Base-by-base conservation (phyloP, 2,113 vertebrate genomes). In the Paradisaea rubra region DNA sequence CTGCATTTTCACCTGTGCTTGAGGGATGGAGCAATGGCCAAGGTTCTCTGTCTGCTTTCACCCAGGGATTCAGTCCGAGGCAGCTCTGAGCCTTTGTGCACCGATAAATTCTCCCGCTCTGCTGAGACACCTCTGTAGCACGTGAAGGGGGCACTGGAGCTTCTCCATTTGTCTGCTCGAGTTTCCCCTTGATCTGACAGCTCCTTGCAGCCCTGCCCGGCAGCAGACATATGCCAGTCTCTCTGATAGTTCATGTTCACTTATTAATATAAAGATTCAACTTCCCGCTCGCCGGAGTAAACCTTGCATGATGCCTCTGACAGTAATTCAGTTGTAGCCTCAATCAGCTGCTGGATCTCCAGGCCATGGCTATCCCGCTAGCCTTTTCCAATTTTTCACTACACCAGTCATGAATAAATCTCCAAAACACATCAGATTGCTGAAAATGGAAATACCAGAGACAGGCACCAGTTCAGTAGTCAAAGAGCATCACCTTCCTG, bases 331-430 rank as follows among this genome's bases (percentile, higher is more conserved):
- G 57, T 89, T 94, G 96, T 92, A 96, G 93, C 80, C 65, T 64
- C 91, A 81, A 97, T 97, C 96, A 69, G 91, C 39, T 33, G 80
- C 92, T 85, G 93, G 30, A 97, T 97, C 97, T 97, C 85, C 84
- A 79, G 77, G 82, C 94, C 87, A 79, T n/a, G 95, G 91, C 94
- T 90, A 54, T 30, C 96, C 93, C 1, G 16, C 86, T 69, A 65
- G 95, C 89, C 94, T 97, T 97, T 97, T 97, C 96, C 96, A 97
- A 97, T 97, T 97, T 97, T 94, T 97, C 97, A 97, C 96, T 96
- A 97, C 96, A 97, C 86, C 93, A 7, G 95, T 94, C 96, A 97
- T 96, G 97, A 97, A 97, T 97, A 97, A 97, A 97, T 96, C 96
- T 96, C 93, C 96, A 94, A 97, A 96, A 89, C 95, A 88, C 94